Evolutionary conservation across 2,888 invertebrate genomes (phyloP).

Genomic region (Smittia sp.): DNA sequence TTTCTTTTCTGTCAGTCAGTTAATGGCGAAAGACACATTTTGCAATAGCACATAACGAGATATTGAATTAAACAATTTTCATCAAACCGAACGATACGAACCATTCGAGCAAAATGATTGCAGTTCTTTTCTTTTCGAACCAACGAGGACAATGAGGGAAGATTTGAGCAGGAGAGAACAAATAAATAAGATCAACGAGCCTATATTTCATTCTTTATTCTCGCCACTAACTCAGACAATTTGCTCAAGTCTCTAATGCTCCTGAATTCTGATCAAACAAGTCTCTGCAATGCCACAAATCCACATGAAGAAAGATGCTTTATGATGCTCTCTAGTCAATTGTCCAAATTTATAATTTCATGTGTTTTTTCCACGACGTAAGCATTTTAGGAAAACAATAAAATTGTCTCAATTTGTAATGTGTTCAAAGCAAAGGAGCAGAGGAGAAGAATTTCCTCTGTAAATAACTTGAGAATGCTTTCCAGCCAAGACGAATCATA

Average conservation of each 20-base stretch:
- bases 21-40: background rate
- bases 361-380: slow-evolving; percentile 9
- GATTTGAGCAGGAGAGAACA: background rate
- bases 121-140: background rate
- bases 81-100: background rate
- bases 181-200: slow-evolving; percentile 1
- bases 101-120: slow-evolving; percentile 19
- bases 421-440: slow-evolving; percentile 5
- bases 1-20: background rate
- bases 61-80: background rate
- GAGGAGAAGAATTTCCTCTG: slow-evolving; percentile 19
- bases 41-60: background rate
- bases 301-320: background rate
- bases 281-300: slow-evolving; percentile 10
- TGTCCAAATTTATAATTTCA: slow-evolving; percentile 23
- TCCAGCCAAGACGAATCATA: slow-evolving; percentile 26
- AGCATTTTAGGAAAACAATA: slow-evolving; percentile 34
- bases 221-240: slow-evolving; percentile 5
- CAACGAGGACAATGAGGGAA: background rate
- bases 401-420: slow-evolving; percentile 41
- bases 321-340: slow-evolving; percentile 15
- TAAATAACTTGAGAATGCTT: slow-evolving; percentile 34
- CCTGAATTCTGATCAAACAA: background rate
- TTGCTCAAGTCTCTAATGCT: slow-evolving; percentile 1
- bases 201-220: slow-evolving; percentile 9